Evolutionary conservation across 2,113 vertebrate genomes (phyloP), one percentile per base, ranked within the genome.

Genomic region (Redunca redunca): DNA sequence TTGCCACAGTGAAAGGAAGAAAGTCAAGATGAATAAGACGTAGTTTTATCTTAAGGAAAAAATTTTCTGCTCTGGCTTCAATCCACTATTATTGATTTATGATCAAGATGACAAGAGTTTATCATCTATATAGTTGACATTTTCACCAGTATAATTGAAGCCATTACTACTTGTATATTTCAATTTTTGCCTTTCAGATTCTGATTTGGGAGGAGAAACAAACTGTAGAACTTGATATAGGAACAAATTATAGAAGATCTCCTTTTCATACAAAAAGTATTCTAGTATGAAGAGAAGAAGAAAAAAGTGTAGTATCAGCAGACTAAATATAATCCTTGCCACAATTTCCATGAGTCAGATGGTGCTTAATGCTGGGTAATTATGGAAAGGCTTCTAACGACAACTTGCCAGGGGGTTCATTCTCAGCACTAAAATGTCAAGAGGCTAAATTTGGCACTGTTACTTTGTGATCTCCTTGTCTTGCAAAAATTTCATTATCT

Each of bases 281-380:
- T 96, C 90, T n/a, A n/a, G 83, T 91, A n/a, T 52, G 74, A 96
- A 88, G 86, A 97, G 96, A 93, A 96, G n/a, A 17, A 71, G 77
- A 90, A 96, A 88, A 95, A 97, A 96, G 53, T 84, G 96, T 93
- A 71, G 80, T 57, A 93, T 98, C 98, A 97, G 97, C 96, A 97
- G 84, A 98, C 95, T 98, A 98, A 98, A 97, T 98, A 98, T 97
- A 98, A 97, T 88, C 93, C 94, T 96, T 98, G 84, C 93, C 97
- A 95, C 87, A 97, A 90, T 98, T 97, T 97, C 97, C 98, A 97
- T 97, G 98, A 98, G 96, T 98, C 98, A 98, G 97, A 96, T 83
- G 91, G 98, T 90, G 83, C 93, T 97, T 96, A 95, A 88, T 90
- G 85, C 95, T 96, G 57, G 57, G 64, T 91, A 96, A 53, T 97